These are phyloP conservation scores for Menidia beryllina DNA, from an alignment of 2,113 vertebrate genomes.

Conservation along the genomic window DNA sequence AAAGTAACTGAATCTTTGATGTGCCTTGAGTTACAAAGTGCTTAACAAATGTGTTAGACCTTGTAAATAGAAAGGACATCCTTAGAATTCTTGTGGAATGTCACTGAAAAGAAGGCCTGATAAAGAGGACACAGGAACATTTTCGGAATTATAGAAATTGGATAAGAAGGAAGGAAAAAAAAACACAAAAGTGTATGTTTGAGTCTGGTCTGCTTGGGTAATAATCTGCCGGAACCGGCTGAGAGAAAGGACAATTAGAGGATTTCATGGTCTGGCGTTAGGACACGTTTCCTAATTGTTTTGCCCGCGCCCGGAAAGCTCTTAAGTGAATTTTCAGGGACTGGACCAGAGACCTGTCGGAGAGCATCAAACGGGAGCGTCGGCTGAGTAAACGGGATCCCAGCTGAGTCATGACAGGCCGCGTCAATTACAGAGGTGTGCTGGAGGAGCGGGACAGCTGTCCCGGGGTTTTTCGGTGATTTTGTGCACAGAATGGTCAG, in stretches of 20 bases:
- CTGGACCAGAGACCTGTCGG: conserved; percentile 25
- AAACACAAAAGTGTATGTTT: conserved; percentile 9
- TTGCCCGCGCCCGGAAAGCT: conserved; percentile 44
- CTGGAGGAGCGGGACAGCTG: not conserved
- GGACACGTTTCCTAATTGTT: conserved; percentile 51
- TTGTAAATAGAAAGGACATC: too few species aligned
- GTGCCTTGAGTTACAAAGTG: too few species aligned
- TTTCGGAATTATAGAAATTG: too few species aligned
- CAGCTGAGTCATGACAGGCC: conserved; percentile 14
- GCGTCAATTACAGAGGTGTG: not conserved
- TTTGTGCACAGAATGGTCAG: not conserved
- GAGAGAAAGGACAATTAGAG: conserved; percentile 56
- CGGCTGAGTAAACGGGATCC: conserved; percentile 12
- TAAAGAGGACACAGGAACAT: too few species aligned
- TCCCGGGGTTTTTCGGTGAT: conserved; percentile 27
- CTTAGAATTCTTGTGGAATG: conserved; percentile 1
- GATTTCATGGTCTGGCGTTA: conserved; percentile 60
- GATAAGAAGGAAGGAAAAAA: too few species aligned
- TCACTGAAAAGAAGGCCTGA: too few species aligned
- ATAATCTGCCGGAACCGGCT: conserved; percentile 36
- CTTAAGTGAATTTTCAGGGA: conserved; percentile 52
- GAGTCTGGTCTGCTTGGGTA: not conserved
- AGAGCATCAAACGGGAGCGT: conserved; percentile 15
- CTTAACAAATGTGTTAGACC: too few species aligned
- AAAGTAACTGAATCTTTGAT: too few species aligned